Evolutionary conservation across 2,888 invertebrate genomes (phyloP), one percentile per base, ranked within the genome.

Genomic region (Caenorhabditis sp.): DNA sequence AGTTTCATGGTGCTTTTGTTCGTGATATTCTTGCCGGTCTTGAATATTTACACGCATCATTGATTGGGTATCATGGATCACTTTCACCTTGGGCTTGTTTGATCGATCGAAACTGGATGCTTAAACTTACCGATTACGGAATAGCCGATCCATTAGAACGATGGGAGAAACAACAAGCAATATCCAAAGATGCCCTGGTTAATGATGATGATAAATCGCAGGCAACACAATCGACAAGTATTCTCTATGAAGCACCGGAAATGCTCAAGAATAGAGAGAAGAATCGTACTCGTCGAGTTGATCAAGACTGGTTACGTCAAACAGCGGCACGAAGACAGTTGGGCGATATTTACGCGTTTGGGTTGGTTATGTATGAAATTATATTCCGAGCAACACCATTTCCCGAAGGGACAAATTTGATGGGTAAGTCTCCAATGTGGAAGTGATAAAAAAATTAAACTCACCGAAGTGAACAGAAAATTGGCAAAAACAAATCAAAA

Each of bases 331-430:
- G 75, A 21, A 69, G 84, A 31, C 82, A 86, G 67, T 67, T 83
- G 23, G 84, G 83, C 55, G 86, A 86, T 63, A 79, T 87, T 24
- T 86, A 86, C 68, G 83, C 83, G 23, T 86, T 87, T 65, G 86
- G 86, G 31, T 81, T 87, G 77, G 75, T 81, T 21, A 75, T 81
- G 74, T 80, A 80, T 62, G 86, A 86, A 60, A 86, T 86, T 49
- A 78, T 86, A 4, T 86, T 84, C 71, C 76, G 86, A 10, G 58
- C 72, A 2, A 64, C 86, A n/a, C 86, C 86, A 8, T 86, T 81
- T 57, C 79, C 86, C 12, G 77, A 82, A 19, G 71, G 70, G 26
- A 81, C 80, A 1, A 84, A 85, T 67, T 62, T 83, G 36, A 67
- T 63, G 19, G 79, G 83, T 83, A 60, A 53, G 60, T 43, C n/a